Conservation (phyloP, 2,888 invertebrate species). For the Coenonympha arcania region DNA sequence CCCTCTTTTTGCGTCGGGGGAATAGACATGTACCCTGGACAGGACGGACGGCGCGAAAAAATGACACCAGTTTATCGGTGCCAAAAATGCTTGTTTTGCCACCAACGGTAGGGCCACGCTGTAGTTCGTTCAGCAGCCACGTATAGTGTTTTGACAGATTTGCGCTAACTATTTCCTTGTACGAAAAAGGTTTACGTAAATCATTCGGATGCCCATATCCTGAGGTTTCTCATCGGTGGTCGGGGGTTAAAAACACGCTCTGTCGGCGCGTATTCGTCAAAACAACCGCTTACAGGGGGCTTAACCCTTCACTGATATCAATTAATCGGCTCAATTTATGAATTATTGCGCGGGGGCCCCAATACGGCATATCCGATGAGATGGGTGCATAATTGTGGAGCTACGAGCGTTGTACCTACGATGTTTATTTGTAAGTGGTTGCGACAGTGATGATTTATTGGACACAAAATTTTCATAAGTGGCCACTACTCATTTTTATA, state of each 20-base stretch:
- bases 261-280: conserved; percentile 54
- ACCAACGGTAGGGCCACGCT: too few relatives aligned
- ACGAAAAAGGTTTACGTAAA: too few relatives aligned
- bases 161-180: too few relatives aligned
- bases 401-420: conserved; percentile 4
- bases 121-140: too few relatives aligned
- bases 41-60: too few relatives aligned
- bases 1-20: too few relatives aligned
- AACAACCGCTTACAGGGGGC: conserved; percentile 50
- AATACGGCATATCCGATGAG: conserved; percentile 58
- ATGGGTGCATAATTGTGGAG: conserved; percentile 34
- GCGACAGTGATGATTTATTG: conserved; percentile 3
- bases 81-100: too few relatives aligned
- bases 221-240: too few relatives aligned
- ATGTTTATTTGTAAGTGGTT: neutral
- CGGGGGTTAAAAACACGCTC: conserved; percentile 13
- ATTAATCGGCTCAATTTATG: conserved; percentile 72
- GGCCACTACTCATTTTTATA: neutral
- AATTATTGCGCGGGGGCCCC: conserved; percentile 60
- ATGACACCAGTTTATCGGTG: too few relatives aligned
- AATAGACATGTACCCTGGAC: too few relatives aligned
- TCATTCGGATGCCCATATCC: too few relatives aligned
- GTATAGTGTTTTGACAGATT: too few relatives aligned
- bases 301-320: conserved; percentile 62
- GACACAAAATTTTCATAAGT: conserved; percentile 1